Base-by-base conservation (phyloP, 2,888 invertebrate genomes). In the Gerosis bhagava region DNA sequence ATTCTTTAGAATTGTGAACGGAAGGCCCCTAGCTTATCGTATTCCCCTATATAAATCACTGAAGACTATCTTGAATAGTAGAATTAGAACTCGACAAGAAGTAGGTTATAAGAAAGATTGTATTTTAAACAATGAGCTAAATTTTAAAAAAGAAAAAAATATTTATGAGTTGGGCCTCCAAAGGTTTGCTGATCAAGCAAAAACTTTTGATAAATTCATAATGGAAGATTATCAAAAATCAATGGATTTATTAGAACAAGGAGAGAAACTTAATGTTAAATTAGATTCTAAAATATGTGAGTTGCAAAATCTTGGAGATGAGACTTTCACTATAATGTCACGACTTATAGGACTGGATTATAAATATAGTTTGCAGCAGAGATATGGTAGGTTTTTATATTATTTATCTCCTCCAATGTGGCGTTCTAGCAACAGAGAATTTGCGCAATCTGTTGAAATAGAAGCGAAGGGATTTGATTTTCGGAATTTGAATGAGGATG, bases 341-440 rank as follows among this genome's bases (percentile, higher is more conserved):
- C 74, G 69, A 52, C 77, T 94, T 13, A 90, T 92, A 50, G 87
- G 89, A 15, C 79, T 92, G 44, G 92, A 93, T 59, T 93, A 92
- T 60, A 87, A 86, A 54, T 94, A 92, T 87, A 70, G 90, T 36
- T 75, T 89, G 32, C 91, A 90, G 47, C 92, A 92, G 66, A 91
- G 91, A 71, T 93, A 93, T 68, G 93, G 93, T 41, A 88, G 91
- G 59, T 93, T 94, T 76, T 75, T 94, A n/a, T 92, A 91, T 67
- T 89, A 91, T 60, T 73, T 93, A n/a, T 92, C 93, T 25, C 93
- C 93, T 1, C 83, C 91, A 28, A 77, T 82, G 17, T 93, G 93
- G 93, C 83, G 91, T 15, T 66, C 70, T 26, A 72, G 83, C 51
- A 76, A 92, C 58, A 90, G 92, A 61, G 77, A 79, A 37, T 88